Base-by-base conservation (phyloP, 2,888 invertebrate genomes). In the Thecophora atra region DNA sequence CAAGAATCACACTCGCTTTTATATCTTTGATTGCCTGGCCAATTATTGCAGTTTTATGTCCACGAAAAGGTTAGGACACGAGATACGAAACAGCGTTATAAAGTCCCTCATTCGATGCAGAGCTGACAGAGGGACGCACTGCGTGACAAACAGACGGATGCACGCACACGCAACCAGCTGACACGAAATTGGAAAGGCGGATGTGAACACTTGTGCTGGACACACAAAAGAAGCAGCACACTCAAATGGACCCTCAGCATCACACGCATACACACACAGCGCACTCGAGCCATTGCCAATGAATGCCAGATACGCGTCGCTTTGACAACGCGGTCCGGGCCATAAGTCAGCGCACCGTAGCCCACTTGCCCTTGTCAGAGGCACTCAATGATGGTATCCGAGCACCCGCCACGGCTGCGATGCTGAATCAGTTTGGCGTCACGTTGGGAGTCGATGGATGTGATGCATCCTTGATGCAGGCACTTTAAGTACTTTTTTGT, bases 341-440 rank as follows among this genome's bases (percentile, higher is more conserved):
- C 68, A 62, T 68, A 63, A 69, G 72, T 63, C 69, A 72, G n/a
- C 52, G 56, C 44, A 54, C 15, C 54, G 69, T 15, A 60, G 24
- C 68, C 54, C 63, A 37, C 21, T 28, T 54, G 47, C 42, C 19
- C 19, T 17, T 37, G 37, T 26, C 58, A 58, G 26, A 17, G 24
- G 26, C 58, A 13, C 13, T 24, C 13, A 24, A 21, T 26, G 26
- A 28, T 62, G 13, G n/a, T 58, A 19, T 1, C 37, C 28, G 26
- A 28, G 8, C 6, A 28, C 62, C 30, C 58, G 3, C 58, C 11
- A 76, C 71, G 63, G 73, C 70, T 75, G 72, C 52, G 63, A 37
- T 72, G 74, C 75, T 75, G 74, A 76, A 75, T 77, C 76, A 76
- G 73, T 73, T 73, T 72, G 75, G 73, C 72, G 66, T 71, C 73